Percentiles rank a stretch among this genome's conserved stretches.
phyloP scores from a whole-genome alignment of 2,888 invertebrate species.

The Dinocampus coccinellae region DNA sequence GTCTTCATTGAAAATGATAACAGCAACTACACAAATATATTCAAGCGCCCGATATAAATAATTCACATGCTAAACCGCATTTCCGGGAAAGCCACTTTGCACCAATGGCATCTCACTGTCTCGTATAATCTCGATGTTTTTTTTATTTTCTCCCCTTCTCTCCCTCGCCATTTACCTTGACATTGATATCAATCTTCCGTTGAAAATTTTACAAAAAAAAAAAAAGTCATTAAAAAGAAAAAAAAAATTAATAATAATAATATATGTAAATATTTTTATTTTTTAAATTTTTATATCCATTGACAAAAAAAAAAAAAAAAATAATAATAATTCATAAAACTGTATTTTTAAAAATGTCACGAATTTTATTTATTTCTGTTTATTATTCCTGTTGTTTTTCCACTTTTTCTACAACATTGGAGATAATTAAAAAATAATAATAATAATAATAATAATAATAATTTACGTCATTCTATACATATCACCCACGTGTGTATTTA shows the following conservation, averaged over 20 bases:
- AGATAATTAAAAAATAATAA: too few species aligned
- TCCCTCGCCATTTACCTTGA: background rate
- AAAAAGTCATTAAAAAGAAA: background rate
- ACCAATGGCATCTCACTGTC: background rate
- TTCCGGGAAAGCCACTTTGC: conserved; percentile 13
- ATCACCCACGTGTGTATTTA: conserved; percentile 3
- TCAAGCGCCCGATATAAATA: too few species aligned
- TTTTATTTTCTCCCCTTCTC: background rate
- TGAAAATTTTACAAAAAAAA: background rate
- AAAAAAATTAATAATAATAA: background rate
- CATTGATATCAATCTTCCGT: background rate
- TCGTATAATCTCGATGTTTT: background rate
- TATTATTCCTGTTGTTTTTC: too few species aligned
- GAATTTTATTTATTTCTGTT: too few species aligned
- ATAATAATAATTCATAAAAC: too few species aligned
- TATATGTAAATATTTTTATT: background rate
- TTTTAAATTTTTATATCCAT: background rate
- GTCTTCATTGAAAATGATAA: background rate
- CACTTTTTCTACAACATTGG: too few species aligned
- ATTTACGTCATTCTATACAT: background rate
- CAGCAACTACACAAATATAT: background rate
- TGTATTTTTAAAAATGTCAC: too few species aligned
- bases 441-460: background rate
- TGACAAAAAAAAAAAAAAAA: too few species aligned
- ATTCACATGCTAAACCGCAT: conserved; percentile 15